Conservation (phyloP, 2,113 vertebrate species). For the Eupsittula cactorum region DNA sequence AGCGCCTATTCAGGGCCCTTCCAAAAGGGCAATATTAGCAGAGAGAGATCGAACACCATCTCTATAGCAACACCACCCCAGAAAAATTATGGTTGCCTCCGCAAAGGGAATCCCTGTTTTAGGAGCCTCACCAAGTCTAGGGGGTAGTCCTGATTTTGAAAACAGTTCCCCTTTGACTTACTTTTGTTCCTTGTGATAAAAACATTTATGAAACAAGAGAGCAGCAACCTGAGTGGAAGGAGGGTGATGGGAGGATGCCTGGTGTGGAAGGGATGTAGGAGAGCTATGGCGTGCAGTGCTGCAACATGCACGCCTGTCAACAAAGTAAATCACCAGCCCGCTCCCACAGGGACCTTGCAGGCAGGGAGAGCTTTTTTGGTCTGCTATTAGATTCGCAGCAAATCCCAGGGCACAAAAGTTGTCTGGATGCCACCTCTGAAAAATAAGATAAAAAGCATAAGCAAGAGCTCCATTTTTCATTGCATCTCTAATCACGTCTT, state of each 20-base stretch:
- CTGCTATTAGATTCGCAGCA: background rate
- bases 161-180: background rate
- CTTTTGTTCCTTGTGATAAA: conserved; percentile 64
- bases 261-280: conserved; percentile 64
- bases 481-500: background rate
- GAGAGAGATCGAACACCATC: conserved; percentile 79
- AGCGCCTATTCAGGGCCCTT: conserved; percentile 85
- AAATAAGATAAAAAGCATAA: background rate
- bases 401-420: background rate
- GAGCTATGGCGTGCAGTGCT: conserved; percentile 68
- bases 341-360: conserved; percentile 14
- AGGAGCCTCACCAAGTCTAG: conserved; percentile 3
- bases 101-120: conserved; percentile 55
- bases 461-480: background rate
- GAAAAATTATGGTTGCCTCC: conserved; percentile 74
- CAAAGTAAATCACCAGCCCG: conserved; percentile 55
- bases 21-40: conserved; percentile 82
- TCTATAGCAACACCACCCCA: conserved; percentile 83
- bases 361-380: background rate
- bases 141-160: background rate
- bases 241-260: conserved; percentile 13
- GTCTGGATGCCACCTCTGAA: background rate
- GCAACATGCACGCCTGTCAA: conserved; percentile 62
- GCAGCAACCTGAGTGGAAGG: conserved; percentile 58
- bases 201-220: conserved; percentile 67